Conservation (phyloP, 30 jellyfish, hydroid and myxozoan species). For the Cassiopea xamachana region DNA sequence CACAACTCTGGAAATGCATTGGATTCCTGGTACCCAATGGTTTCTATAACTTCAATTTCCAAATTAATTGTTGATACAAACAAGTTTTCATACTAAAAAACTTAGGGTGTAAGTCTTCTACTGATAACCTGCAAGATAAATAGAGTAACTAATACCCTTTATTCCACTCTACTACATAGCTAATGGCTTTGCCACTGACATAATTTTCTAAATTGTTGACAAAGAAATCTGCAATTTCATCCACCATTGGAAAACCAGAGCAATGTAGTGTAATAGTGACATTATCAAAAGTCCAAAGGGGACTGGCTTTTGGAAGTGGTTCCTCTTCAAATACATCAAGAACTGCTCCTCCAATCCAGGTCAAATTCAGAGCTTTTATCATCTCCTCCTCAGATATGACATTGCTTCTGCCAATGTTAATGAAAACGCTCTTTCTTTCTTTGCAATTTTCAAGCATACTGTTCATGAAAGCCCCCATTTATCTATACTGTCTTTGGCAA, state of each 20-base stretch:
- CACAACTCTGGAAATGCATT: too few relatives aligned
- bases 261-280: constrained; percentile 85
- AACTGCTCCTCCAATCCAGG: constrained; percentile 83
- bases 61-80: too few relatives aligned
- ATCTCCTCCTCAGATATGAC: constrained; percentile 70
- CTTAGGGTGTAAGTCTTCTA: too few relatives aligned
- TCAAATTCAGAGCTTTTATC: constrained; percentile 62
- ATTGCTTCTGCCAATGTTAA: constrained; percentile 91
- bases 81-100: too few relatives aligned
- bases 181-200: constrained; percentile 31
- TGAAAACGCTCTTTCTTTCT: constrained; percentile 73
- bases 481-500: constrained; percentile 87
- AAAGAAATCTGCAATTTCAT: constrained; percentile 64
- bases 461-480: constrained; percentile 43
- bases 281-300: constrained; percentile 66
- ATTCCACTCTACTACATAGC: constrained; percentile 45
- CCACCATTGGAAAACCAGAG: constrained; percentile 61
- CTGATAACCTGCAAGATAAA: too few relatives aligned
- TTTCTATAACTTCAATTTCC: too few relatives aligned
- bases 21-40: too few relatives aligned
- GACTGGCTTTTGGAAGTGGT: constrained; percentile 78
- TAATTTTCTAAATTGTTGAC: constrained; percentile 27
- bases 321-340: constrained; percentile 88
- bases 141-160: constrained; percentile 74
- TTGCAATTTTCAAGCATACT: constrained; percentile 79